Base-by-base conservation (phyloP, 1,140 invertebrate genomes). In the Meloidogyne hapla region DNA sequence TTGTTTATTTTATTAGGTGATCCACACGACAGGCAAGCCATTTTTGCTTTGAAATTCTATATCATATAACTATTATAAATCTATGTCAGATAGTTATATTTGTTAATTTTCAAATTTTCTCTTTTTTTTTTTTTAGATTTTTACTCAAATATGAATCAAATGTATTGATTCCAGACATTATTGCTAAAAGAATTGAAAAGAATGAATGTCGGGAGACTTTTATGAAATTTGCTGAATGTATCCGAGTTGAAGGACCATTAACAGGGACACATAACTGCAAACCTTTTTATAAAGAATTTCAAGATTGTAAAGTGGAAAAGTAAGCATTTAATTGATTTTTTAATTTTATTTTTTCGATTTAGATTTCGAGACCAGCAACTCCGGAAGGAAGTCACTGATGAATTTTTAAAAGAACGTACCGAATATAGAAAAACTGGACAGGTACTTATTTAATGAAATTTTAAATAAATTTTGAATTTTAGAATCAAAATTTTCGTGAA, bases 151-250 rank as follows among this genome's bases (percentile, higher is more conserved):
- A 85, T 15, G 83, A 85, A 63, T 80, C 78, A 23, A 80, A 87
- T 66, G 79, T 86, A 12, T 66, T 86, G 38, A 86, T 85, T 70
- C 83, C 83, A 18, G 84, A 85, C 33, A 28, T 81, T 69, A 87
- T 85, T 83, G 84, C 83, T 70, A 79, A 80, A 74, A 25, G 80
- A 23, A 56, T 75, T 66, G 84, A 69, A 69, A 84, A 87, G 38
- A 40, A 63, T 25, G 61, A 66, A 38, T 83, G 80, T 45, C 63
- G 33, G 13, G 8, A 13, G 9, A n/a, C 26, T 21, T 83, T 71
- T 68, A 28, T 48, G 21, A 40, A 76, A 18, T 28, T 83, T 4
- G 72, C 83, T 38, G 68, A 76, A 13, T 84, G 83, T 71, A 73
- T 84, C 69, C 70, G 81, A 48, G 61, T 45, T 21, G 76, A 83